These are phyloP conservation scores for Lucilia sericata DNA, from an alignment of 1,140 invertebrate species.

Conservation along the genomic window DNA sequence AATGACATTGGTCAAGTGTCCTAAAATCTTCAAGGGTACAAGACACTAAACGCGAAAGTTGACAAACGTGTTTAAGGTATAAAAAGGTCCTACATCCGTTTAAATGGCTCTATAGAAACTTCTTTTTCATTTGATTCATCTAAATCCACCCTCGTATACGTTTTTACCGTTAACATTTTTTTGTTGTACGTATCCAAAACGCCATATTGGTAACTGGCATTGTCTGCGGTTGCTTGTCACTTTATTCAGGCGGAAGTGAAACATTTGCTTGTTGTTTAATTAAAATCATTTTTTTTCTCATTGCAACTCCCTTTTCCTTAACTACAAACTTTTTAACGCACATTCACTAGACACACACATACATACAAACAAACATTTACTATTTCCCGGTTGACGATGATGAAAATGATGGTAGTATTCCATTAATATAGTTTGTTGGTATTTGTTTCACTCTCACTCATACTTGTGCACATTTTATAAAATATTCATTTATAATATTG, in stretches of 20 bases:
- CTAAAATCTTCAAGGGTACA: no score
- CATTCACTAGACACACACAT: no score
- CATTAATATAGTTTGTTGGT: slow-evolving; percentile 5
- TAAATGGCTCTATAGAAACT: no score
- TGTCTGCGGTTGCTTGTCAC: slow-evolving; percentile 41
- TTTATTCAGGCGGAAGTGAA: slow-evolving; percentile 42
- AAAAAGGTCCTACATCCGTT: no score
- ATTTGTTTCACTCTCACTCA: background rate
- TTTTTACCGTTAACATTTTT: no score
- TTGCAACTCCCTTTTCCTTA: background rate
- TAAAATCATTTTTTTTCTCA: slow-evolving; percentile 32
- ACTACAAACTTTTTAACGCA: no score
- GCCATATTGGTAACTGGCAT: slow-evolving; percentile 12
- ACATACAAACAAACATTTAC: background rate
- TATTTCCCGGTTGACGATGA: background rate
- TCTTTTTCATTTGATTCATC: no score
- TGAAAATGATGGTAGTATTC: background rate
- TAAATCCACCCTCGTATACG: no score
- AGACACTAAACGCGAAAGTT: no score
- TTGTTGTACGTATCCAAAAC: background rate
- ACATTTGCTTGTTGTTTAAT: slow-evolving; percentile 44
- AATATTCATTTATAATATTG: slow-evolving; percentile 24
- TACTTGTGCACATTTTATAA: background rate
- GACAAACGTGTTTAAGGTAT: no score
- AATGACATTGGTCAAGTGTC: no score